Evolutionary conservation across 2,888 invertebrate species (phyloP).

Genomic region (Conops quadrifasciatus): DNA sequence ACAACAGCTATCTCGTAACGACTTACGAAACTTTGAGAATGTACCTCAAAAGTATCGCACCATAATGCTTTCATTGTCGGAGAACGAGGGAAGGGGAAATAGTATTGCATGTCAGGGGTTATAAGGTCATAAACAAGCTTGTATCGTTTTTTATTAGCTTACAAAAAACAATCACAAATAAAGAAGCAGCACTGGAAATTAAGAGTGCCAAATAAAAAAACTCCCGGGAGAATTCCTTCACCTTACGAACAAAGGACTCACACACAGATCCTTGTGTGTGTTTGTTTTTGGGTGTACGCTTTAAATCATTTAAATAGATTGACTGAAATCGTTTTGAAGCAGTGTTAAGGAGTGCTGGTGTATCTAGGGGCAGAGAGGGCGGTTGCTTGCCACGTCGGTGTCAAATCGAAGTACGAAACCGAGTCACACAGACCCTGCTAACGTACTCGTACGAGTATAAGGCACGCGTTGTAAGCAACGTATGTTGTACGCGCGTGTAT

Average conservation of each 20-base stretch:
- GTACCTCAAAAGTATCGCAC: constrained; percentile 36
- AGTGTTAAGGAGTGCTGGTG: not conserved
- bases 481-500: not conserved
- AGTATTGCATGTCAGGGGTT: not conserved
- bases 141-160: constrained; percentile 29
- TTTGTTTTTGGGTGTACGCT: constrained; percentile 6
- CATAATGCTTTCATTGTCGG: too few species aligned
- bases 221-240: constrained; percentile 10
- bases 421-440: too few species aligned
- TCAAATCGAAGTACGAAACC: too few species aligned
- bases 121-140: constrained; percentile 2
- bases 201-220: constrained; percentile 16
- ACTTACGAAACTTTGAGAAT: constrained; percentile 53
- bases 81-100: constrained; percentile 37
- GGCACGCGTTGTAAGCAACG: too few species aligned
- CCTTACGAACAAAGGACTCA: not conserved
- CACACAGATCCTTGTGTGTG: not conserved
- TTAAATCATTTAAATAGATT: constrained; percentile 55
- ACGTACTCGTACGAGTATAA: too few species aligned
- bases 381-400: not conserved
- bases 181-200: constrained; percentile 19
- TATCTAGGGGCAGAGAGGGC: not conserved
- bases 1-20: constrained; percentile 21
- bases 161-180: constrained; percentile 4
- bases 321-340: not conserved